Conservation (phyloP, 2,113 vertebrate species). For the Syngnathus floridae region DNA sequence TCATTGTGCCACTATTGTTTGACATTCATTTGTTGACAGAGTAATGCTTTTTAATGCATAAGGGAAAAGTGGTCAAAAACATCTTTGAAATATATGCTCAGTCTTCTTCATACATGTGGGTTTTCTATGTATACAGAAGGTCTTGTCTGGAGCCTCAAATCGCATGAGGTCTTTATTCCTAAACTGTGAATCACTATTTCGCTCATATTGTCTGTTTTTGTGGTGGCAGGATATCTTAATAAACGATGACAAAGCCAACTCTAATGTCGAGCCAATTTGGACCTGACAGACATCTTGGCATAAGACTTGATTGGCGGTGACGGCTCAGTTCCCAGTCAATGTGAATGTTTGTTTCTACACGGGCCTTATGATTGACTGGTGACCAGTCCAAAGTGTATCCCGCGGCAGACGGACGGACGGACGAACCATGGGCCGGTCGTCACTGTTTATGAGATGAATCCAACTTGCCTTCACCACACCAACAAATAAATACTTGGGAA, state of each 20-base stretch:
- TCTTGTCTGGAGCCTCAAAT: not conserved
- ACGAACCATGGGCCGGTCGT: no score
- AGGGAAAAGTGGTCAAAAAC: not conserved
- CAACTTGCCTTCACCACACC: not conserved
- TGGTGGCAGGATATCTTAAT: not conserved
- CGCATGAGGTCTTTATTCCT: not conserved
- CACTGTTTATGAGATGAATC: not conserved
- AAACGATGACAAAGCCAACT: not conserved
- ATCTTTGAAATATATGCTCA: not conserved
- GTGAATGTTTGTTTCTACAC: no score
- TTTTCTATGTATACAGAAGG: no score
- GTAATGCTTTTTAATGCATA: slow-evolving; percentile 15
- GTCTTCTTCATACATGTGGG: not conserved
- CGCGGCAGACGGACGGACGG: no score
- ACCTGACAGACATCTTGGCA: no score
- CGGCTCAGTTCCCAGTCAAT: no score
- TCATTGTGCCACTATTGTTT: slow-evolving; percentile 45
- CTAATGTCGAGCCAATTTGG: not conserved
- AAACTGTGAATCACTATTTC: not conserved
- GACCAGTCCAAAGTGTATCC: no score
- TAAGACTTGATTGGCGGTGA: no score
- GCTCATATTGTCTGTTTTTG: slow-evolving; percentile 1
- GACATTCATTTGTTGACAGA: slow-evolving; percentile 34
- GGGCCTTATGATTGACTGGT: no score
- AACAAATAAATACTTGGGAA: not conserved